Base-by-base conservation (phyloP, 1,140 invertebrate species). In the Ptiloglossa arizonensis region DNA sequence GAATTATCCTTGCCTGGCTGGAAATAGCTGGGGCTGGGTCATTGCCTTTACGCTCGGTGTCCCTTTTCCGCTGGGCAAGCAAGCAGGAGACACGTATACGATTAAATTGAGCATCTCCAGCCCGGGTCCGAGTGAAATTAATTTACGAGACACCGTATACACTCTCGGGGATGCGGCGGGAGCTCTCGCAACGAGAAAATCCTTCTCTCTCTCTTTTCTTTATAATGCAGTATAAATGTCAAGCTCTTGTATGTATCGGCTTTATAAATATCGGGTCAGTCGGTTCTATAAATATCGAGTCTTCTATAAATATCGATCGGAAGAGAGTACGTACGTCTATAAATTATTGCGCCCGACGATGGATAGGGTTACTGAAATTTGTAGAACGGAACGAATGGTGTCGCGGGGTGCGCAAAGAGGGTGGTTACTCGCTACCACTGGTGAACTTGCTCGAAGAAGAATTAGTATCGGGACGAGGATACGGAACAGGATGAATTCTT, bases 291-390 rank as follows among this genome's bases (percentile, higher is more conserved):
- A 77, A 77, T 77, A 77, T 63, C 70, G 38, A 54, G n/a, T 6
- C 75, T 50, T 71, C 75, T 77, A 77, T 77, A 71, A 77, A 77
- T 77, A 77, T 77, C 57, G 68, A 77, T 77, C 63, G 35, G 29
- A 56, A 56, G 50, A 52, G 32, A 41, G 46, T n/a, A 57, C 35
- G 32, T 46, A n/a, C n/a, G 57, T 11, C 56, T 22, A 17, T 62
- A 77, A 71, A 52, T 62, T 41, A 41, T 71, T 24, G 27, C 13
- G 15, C 22, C 22, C 15, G 24, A 38, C 24, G 32, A 17, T 24
- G 29, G 24, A 54, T 50, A n/a, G 13, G 56, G 15, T 60, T 24
- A 54, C 32, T 38, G 63, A 56, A 56, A 29, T 64, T 54, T 41
- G 3, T n/a, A 17, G n/a, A 11, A 46, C n/a, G n/a, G 22, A 9